Evolutionary conservation across 2,888 invertebrate species (phyloP), one percentile per base, ranked within the genome.

Genomic region (Diarsia dahlii): DNA sequence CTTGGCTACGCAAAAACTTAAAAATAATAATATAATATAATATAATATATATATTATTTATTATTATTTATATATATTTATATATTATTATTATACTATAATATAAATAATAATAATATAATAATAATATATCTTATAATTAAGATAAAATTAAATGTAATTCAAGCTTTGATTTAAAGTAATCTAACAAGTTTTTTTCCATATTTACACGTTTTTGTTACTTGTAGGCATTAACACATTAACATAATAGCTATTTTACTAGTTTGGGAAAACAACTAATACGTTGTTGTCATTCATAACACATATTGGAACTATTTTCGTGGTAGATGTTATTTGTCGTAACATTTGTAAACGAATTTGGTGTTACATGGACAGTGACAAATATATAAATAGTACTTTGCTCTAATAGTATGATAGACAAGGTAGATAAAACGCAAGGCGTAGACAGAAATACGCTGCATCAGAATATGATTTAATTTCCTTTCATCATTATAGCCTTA

Each of bases 241-340:
- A 18, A n/a, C 34, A 46, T 20, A 46, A 28, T 62, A 54, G 4
- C n/a, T 13, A 45, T 13, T 63, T n/a, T 1, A 58, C 23, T 45
- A 50, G 34, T 66, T 54, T 74, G 81, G n/a, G 54, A 70, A 81
- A 62, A 23, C 20, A 81, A 70, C 18, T n/a, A 64, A 48, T 52
- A 50, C 13, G 34, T n/a, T 46, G 23, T 23, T 66, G n/a, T 65
- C 13, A 34, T 58, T 68, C n/a, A 34, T 18, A 23, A 64, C 34
- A 52, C 48, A 62, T 68, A 71, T 64, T 62, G 1, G 45, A 58
- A 39, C 20, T 54, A 66, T 82, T 74, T 62, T 74, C 23, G 23
- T 75, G 34, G 46, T 18, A 63, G 45, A 60, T 56, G 60, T 71
- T 50, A 64, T 72, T 72, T 66, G 70, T 39, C 20, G 70, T 45